A percentile compares a stretch with the other conserved stretches of the same genome.
phyloP scores from a whole-genome alignment of 2,797 vertebrate species.

The Lophotriccus pileatus region DNA sequence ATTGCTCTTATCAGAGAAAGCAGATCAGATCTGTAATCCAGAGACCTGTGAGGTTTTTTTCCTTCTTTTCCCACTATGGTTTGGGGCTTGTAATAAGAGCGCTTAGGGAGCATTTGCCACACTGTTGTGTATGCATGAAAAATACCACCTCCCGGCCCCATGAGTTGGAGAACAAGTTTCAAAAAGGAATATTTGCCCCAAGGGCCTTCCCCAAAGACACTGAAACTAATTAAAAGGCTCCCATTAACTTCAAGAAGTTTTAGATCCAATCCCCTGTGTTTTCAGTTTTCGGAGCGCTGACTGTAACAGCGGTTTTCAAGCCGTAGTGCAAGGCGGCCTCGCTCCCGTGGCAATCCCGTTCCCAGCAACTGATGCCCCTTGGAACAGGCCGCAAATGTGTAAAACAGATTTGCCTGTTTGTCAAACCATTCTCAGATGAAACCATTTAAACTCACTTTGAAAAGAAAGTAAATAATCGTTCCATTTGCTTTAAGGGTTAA shows the following conservation, averaged over 20 bases:
- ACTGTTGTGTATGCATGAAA: slow-evolving; percentile 55
- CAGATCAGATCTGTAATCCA: background rate
- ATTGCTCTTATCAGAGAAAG: slow-evolving; percentile 1
- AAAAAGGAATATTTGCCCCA: slow-evolving; percentile 46
- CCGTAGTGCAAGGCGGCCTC: background rate
- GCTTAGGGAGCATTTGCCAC: background rate
- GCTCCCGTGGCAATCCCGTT: background rate
- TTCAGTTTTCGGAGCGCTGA: background rate
- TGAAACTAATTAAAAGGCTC: slow-evolving; percentile 63
- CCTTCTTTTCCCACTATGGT: background rate
- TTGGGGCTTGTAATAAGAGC: background rate
- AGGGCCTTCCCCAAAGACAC: slow-evolving; percentile 50
- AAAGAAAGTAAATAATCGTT: slow-evolving; percentile 40
- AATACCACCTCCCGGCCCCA: slow-evolving; percentile 47
- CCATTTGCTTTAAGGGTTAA: slow-evolving; percentile 52
- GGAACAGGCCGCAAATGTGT: background rate
- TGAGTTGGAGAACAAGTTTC: slow-evolving; percentile 49
- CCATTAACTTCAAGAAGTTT: slow-evolving; percentile 56
- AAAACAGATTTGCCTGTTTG: background rate
- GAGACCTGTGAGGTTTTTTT: background rate
- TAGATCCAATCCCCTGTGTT: background rate
- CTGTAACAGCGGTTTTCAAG: background rate
- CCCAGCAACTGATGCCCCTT: background rate
- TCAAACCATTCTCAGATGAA: slow-evolving; percentile 14
- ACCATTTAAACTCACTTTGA: slow-evolving; percentile 1